Percentiles rank a stretch among this genome's conserved stretches.
These are phyloP conservation scores for Buceros bicornis DNA, from an alignment of 2,797 vertebrate genomes.

Conservation along the genomic window DNA sequence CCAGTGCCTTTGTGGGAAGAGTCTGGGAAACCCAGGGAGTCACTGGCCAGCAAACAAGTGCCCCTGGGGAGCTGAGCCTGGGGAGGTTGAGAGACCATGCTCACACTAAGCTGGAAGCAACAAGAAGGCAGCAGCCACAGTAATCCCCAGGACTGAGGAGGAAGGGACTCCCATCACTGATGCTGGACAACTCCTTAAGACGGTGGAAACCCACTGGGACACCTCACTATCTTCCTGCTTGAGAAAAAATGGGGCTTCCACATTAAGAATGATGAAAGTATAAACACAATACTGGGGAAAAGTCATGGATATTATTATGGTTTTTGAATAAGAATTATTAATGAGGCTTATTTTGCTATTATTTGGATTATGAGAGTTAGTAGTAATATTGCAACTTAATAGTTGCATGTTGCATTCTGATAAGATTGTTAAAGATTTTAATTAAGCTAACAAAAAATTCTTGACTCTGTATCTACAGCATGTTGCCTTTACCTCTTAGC, in stretches of 20 bases:
- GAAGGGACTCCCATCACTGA: not conserved
- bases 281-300: not conserved
- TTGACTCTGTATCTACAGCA: fast-evolving
- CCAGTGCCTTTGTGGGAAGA: not conserved
- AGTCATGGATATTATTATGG: not conserved
- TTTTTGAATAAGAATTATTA: not conserved
- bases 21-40: not conserved
- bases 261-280: not conserved
- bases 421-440: not conserved
- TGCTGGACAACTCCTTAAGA: not conserved
- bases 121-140: not conserved
- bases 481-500: not conserved
- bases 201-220: not conserved
- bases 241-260: not conserved
- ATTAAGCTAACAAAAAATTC: not conserved
- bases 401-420: not conserved
- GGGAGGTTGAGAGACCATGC: fast-evolving
- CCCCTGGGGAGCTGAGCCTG: fast-evolving
- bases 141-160: not conserved
- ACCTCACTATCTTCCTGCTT: not conserved
- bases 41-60: not conserved
- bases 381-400: not conserved
- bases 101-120: not conserved
- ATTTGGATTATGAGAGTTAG: not conserved
- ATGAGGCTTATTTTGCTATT: not conserved